Percentiles rank a stretch among this genome's conserved stretches.
phyloP scores from a whole-genome alignment of 2,888 invertebrate genomes.

The Andrena chrysosceles region DNA sequence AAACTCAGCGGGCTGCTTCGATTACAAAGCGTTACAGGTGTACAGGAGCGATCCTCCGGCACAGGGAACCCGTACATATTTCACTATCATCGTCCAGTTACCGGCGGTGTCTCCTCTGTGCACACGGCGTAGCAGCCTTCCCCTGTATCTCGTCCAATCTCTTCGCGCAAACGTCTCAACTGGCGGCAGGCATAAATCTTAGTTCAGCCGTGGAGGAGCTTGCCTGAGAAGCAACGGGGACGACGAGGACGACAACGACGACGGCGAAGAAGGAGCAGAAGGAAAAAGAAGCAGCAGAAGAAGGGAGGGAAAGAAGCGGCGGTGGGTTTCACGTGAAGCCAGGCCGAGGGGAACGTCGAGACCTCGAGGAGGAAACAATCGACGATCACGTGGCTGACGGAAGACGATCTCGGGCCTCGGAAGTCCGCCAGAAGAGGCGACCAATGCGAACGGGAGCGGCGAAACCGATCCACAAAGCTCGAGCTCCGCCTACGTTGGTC shows the following conservation, averaged over 20 bases:
- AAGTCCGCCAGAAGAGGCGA: conserved; percentile 54
- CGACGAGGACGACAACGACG: conserved; percentile 26
- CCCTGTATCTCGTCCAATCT: conserved; percentile 73
- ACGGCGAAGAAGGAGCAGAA: conserved; percentile 4
- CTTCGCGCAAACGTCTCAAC: conserved; percentile 84
- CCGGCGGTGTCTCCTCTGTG: conserved; percentile 54
- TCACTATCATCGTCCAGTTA: conserved; percentile 68
- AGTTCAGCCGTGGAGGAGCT: conserved; percentile 66
- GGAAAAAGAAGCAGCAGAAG: neutral
- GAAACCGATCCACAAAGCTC: conserved; percentile 77
- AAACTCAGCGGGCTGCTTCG: conserved; percentile 39
- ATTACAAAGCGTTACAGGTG: conserved; percentile 63
- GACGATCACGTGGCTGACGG: conserved; percentile 81
- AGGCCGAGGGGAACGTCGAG: conserved; percentile 61
- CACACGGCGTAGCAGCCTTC: conserved; percentile 60
- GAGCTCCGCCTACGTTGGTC: conserved; percentile 80
- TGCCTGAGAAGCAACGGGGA: conserved; percentile 37
- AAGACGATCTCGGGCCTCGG: conserved; percentile 69
- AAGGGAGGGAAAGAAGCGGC: conserved; percentile 21
- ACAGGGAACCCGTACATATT: conserved; percentile 58
- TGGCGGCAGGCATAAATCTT: conserved; percentile 83
- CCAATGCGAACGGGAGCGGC: conserved; percentile 81
- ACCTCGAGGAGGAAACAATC: conserved; percentile 79
- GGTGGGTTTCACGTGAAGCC: conserved; percentile 49
- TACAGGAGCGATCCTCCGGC: conserved; percentile 46